Evolutionary conservation across 92 coral and sea anemone genomes (phyloP), one percentile per base, ranked within the genome.

Genomic region (Palythoa caribaeorum): DNA sequence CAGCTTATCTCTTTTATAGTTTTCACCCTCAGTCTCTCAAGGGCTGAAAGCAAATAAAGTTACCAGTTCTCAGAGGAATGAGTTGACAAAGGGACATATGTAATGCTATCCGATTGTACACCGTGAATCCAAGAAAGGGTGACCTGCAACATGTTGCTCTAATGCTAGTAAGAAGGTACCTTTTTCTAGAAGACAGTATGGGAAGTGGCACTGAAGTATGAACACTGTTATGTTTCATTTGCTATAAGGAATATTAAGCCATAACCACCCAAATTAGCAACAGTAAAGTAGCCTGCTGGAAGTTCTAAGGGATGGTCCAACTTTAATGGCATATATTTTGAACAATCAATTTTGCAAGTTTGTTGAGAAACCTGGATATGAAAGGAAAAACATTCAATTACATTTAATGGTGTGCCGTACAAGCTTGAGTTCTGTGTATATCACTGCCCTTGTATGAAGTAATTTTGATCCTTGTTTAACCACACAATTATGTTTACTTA

Each of bases 101-200:
- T 70, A 70, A 70, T 70, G 74, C 74, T 14, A 70, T 70, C 8
- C 44, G 74, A 44, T 36, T 35, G 39, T 44, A 70, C 74, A 70
- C 74, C 74, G 28, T 70, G 17, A 70, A 70, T 28, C 74, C 74
- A 35, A 70, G 74, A 70, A 70, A 70, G 74, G 74, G 73, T 69
- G 73, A 69, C 73, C 73, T 69, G 21, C 73, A 69, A 8, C 73
- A 69, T 69, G 73, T 69, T 69, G 73, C 73, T 11, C 13, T 69
- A 21, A 5, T 70, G 74, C 74, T 28, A 70, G 15, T 70, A 70
- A 70, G 44, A 14, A 70, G 74, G 74, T 28, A 70, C 44, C 44
- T 44, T 70, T 35, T 70, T 70, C 74, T 28, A 70, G 74, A 70
- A 8, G 44, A 70, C 74, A 70, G 16, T 35, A 70, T 28, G 14